A percentile compares a stretch with the other conserved stretches of the same genome.
phyloP scores from a whole-genome alignment of 2,888 invertebrate genomes.

The Pogonocherus hispidulus region DNA sequence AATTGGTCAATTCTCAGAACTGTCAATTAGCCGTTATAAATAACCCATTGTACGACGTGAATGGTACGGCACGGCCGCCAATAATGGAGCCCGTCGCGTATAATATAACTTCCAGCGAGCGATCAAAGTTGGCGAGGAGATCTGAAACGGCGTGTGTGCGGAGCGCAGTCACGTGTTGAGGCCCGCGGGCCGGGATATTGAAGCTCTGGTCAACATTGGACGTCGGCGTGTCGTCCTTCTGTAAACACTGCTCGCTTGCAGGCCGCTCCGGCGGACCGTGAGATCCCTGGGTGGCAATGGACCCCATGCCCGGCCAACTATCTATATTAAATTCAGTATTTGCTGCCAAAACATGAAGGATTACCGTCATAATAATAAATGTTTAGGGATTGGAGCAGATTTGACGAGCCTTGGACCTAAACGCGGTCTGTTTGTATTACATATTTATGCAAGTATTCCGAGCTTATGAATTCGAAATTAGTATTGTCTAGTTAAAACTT shows the following conservation, averaged over 20 bases:
- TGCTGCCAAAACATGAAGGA: conserved; percentile 52
- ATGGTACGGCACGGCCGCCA: conserved; percentile 10
- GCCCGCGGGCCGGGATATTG: conserved; percentile 48
- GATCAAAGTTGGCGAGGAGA: conserved; percentile 46
- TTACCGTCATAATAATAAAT: conserved; percentile 47
- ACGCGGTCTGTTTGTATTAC: not conserved
- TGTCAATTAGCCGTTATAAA: conserved; percentile 46
- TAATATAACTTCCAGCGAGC: conserved; percentile 42
- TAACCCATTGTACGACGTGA: conserved; percentile 36
- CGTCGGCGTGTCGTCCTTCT: conserved; percentile 55
- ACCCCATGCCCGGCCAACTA: conserved; percentile 29
- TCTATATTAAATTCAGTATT: conserved; percentile 50
- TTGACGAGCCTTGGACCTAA: not conserved
- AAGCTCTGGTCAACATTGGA: conserved; percentile 41
- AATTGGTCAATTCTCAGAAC: conserved; percentile 42
- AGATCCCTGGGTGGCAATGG: conserved; percentile 48
- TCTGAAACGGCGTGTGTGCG: conserved; percentile 41
- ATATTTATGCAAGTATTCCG: too few relatives aligned
- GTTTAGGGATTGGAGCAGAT: conserved; percentile 33
- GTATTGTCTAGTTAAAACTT: too few relatives aligned
- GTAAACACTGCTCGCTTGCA: conserved; percentile 57
- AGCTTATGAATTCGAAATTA: too few relatives aligned
- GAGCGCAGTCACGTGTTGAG: conserved; percentile 46
- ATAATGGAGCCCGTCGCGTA: conserved; percentile 27
- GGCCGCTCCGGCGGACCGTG: conserved; percentile 51